A percentile compares a stretch with the other conserved stretches of the same genome.
Evolutionary conservation across 2,888 invertebrate genomes (phyloP).

Genomic region (Tipula helvola): DNA sequence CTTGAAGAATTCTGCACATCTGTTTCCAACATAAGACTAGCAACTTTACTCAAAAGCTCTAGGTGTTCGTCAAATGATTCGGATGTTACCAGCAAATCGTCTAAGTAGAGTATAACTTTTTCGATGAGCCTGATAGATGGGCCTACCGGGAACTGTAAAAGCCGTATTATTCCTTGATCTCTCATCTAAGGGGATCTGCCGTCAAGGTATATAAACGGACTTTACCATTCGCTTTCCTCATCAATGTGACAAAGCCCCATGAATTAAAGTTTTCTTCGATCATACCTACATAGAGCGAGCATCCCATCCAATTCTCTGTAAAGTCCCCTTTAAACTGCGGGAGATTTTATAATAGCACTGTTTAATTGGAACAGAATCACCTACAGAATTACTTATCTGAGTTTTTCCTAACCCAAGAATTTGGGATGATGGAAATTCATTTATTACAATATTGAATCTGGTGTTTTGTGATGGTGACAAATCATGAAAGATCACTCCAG

Average conservation of each 20-base stretch:
- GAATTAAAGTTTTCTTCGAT: slow-evolving; percentile 22
- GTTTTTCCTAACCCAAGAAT: slow-evolving; percentile 15
- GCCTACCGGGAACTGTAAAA: no score
- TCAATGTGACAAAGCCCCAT: slow-evolving; percentile 23
- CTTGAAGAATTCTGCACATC: no score
- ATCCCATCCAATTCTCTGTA: slow-evolving; percentile 24
- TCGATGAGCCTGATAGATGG: no score
- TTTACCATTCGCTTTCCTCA: slow-evolving; percentile 17
- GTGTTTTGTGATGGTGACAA: neutral
- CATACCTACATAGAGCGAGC: slow-evolving; percentile 21
- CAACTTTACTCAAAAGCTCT: no score
- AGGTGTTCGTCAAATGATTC: no score
- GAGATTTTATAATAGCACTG: slow-evolving; percentile 17
- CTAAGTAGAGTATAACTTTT: no score
- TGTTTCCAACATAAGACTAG: no score
- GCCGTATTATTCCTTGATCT: no score
- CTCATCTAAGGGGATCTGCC: slow-evolving; percentile 15
- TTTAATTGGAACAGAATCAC: slow-evolving; percentile 16
- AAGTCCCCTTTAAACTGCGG: slow-evolving; percentile 16
- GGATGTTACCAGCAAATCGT: no score
- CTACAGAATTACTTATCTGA: slow-evolving; percentile 14
- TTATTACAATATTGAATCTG: neutral
- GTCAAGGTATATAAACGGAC: slow-evolving; percentile 20
- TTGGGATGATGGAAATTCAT: neutral
- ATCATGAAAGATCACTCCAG: neutral